Conservation (phyloP, 1,140 invertebrate species). For the Danaus melanippus region DNA sequence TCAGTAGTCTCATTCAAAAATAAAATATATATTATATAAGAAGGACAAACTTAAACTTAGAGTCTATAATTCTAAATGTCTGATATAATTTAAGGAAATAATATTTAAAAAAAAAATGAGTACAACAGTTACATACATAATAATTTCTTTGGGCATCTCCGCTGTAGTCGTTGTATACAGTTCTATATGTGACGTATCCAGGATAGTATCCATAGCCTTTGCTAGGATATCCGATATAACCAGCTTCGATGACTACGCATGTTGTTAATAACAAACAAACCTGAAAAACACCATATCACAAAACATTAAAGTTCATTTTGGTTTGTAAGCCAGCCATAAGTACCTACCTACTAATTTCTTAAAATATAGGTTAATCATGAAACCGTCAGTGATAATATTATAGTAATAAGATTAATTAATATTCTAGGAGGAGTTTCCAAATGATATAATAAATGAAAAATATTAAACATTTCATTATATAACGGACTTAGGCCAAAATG, state of each 20-base stretch:
- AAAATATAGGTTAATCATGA: no score
- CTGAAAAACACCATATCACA: conserved; percentile 23
- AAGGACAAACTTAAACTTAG: no score
- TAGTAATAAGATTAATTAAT: no score
- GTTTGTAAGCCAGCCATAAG: background rate
- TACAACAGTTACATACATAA: conserved; percentile 33
- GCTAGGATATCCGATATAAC: conserved; percentile 33
- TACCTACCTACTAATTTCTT: no score
- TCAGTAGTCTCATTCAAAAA: no score
- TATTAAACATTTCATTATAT: conserved; percentile 19
- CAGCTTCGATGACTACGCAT: conserved; percentile 36
- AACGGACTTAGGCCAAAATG: conserved; percentile 31
- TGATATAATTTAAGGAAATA: no score
- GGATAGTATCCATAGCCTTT: conserved; percentile 24
- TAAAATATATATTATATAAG: no score
- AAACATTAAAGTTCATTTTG: background rate
- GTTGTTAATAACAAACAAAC: conserved; percentile 33
- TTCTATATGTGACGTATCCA: conserved; percentile 24
- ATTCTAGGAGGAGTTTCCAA: no score
- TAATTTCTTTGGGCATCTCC: conserved; percentile 35
- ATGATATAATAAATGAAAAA: no score
- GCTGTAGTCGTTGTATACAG: conserved; percentile 16
- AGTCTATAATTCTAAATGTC: no score
- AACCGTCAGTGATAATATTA: no score
- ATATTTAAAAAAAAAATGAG: no score